These are phyloP conservation scores for Caenorhabditis parvicauda DNA, from an alignment of 2,888 invertebrate genomes.

Conservation along the genomic window DNA sequence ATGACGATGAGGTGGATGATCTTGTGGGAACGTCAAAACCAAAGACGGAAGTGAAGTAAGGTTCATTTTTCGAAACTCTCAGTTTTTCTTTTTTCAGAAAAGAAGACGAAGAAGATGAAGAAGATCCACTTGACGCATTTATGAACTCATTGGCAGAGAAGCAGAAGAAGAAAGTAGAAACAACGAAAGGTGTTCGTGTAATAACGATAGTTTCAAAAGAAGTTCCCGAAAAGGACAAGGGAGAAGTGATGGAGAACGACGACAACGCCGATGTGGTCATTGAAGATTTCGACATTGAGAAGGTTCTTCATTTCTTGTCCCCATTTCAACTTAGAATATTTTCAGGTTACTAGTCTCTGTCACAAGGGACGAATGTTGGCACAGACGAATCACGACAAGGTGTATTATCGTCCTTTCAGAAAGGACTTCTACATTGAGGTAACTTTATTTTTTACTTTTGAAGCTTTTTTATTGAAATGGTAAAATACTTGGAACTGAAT, in stretches of 20 bases:
- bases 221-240: constrained; percentile 69
- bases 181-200: neutral
- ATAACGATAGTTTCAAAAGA: constrained; percentile 18
- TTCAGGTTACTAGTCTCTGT: constrained; percentile 51
- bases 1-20: constrained; percentile 72
- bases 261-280: constrained; percentile 78
- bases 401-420: constrained; percentile 83
- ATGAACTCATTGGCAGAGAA: constrained; percentile 72
- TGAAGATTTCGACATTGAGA: constrained; percentile 59
- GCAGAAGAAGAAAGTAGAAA: constrained; percentile 6
- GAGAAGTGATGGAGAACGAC: constrained; percentile 97
- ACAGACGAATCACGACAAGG: constrained; percentile 82
- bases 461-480: neutral
- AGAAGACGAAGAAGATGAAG: constrained; percentile 72
- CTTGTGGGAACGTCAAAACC: constrained; percentile 6
- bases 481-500: constrained; percentile 61
- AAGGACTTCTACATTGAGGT: constrained; percentile 93
- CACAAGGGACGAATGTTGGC: constrained; percentile 68
- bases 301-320: constrained; percentile 11
- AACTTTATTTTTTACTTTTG: neutral
- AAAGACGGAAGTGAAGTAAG: too few relatives aligned
- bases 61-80: neutral
- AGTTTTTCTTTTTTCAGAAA: neutral
- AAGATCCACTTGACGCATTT: constrained; percentile 93
- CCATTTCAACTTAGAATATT: constrained; percentile 53